Conservation (phyloP, 2,888 invertebrate species). For the Brachypalpus laphriformis region DNA sequence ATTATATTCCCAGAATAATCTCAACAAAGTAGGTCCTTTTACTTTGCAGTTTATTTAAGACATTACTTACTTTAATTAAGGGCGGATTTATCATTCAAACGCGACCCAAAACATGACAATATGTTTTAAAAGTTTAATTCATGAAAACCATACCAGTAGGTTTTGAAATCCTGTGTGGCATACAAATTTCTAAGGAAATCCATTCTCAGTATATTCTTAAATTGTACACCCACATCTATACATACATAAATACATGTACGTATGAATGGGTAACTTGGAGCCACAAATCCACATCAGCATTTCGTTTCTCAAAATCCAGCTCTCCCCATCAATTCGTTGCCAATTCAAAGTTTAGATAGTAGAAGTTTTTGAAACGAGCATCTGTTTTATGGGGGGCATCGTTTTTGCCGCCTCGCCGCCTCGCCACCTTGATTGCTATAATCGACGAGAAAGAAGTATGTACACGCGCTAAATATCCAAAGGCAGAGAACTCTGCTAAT, state of each 20-base stretch:
- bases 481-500: slow-evolving; percentile 56
- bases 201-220: background rate
- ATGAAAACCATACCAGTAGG: background rate
- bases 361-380: slow-evolving; percentile 52
- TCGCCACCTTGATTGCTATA: slow-evolving; percentile 61
- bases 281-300: slow-evolving; percentile 41
- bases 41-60: too few species aligned
- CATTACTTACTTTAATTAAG: too few species aligned
- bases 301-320: slow-evolving; percentile 24
- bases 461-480: slow-evolving; percentile 48
- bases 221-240: background rate
- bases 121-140: background rate
- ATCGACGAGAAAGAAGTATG: slow-evolving; percentile 40
- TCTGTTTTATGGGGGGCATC: slow-evolving; percentile 54
- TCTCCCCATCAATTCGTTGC: slow-evolving; percentile 8
- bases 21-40: too few species aligned
- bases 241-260: too few species aligned
- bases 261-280: background rate
- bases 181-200: background rate
- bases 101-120: too few species aligned
- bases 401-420: slow-evolving; percentile 35
- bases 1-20: too few species aligned
- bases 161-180: background rate
- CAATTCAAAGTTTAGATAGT: slow-evolving; percentile 44
- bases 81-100: too few species aligned